phyloP scores from a whole-genome alignment of 2,797 vertebrate genomes.

The Acipenser ruthenus region DNA sequence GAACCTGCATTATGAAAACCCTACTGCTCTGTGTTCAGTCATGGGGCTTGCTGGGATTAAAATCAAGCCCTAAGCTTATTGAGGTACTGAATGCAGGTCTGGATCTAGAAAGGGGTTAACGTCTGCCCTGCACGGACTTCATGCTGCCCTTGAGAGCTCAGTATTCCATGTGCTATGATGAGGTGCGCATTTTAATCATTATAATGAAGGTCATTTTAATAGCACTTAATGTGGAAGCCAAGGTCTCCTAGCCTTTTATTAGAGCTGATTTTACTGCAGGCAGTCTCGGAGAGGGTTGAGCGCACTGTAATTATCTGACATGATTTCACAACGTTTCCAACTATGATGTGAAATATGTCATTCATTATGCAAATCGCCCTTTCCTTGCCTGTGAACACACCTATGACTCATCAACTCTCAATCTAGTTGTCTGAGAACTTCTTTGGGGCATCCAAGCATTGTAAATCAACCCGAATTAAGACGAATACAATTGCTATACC shows the following conservation, averaged over 20 bases:
- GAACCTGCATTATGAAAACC: too few species aligned
- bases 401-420: too few species aligned
- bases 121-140: neutral
- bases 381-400: too few species aligned
- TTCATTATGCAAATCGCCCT: neutral
- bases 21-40: too few species aligned
- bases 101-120: too few species aligned
- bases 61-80: too few species aligned
- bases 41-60: too few species aligned
- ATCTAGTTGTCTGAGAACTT: too few species aligned
- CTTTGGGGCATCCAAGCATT: too few species aligned
- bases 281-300: constrained; percentile 1
- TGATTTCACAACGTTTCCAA: neutral
- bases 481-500: too few species aligned
- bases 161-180: neutral
- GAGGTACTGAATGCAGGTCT: too few species aligned
- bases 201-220: constrained; percentile 4
- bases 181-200: constrained; percentile 3
- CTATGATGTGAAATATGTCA: constrained; percentile 5
- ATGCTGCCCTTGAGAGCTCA: constrained; percentile 6
- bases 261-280: constrained; percentile 3
- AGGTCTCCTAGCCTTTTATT: constrained; percentile 1
- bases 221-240: neutral
- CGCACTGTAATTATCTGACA: constrained; percentile 1
- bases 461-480: too few species aligned